Conservation (phyloP, 2,888 invertebrate genomes). For the Hyles lineata region DNA sequence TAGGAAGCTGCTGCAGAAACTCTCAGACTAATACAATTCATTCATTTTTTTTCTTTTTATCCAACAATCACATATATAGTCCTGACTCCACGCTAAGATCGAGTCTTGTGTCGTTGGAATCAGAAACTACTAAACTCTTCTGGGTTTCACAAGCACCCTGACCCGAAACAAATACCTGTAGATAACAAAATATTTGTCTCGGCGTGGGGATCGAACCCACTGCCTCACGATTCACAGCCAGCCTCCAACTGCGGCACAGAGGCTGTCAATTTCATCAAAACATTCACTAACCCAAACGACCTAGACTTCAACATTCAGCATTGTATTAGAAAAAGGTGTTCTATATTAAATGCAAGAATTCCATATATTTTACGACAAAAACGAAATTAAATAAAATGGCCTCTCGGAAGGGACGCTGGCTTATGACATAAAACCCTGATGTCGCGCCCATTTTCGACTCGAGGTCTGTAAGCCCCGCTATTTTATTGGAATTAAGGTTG, state of each 20-base stretch:
- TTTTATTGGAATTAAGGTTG: constrained; percentile 32
- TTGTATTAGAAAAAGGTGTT: neutral
- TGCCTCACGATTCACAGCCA: no score
- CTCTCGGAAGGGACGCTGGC: constrained; percentile 42
- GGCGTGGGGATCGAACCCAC: no score
- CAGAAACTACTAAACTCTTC: no score
- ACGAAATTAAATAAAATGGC: constrained; percentile 46
- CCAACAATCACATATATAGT: no score
- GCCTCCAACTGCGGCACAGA: no score
- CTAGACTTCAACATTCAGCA: constrained; percentile 2
- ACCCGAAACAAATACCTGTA: no score
- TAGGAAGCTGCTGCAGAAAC: neutral
- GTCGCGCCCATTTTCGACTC: constrained; percentile 36
- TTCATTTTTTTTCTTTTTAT: no score
- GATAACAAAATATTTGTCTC: no score
- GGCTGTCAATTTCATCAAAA: neutral
- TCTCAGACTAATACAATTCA: neutral
- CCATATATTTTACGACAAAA: constrained; percentile 33
- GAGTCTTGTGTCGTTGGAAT: no score
- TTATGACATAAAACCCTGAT: constrained; percentile 37
- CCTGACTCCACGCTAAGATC: no score
- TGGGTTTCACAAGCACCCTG: no score
- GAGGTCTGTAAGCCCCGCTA: constrained; percentile 33
- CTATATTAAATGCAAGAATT: constrained; percentile 5
- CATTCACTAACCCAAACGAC: neutral